Evolutionary conservation across 1,140 invertebrate genomes (phyloP), one percentile per base, ranked within the genome.

Genomic region (Drosophila nebulosa): DNA sequence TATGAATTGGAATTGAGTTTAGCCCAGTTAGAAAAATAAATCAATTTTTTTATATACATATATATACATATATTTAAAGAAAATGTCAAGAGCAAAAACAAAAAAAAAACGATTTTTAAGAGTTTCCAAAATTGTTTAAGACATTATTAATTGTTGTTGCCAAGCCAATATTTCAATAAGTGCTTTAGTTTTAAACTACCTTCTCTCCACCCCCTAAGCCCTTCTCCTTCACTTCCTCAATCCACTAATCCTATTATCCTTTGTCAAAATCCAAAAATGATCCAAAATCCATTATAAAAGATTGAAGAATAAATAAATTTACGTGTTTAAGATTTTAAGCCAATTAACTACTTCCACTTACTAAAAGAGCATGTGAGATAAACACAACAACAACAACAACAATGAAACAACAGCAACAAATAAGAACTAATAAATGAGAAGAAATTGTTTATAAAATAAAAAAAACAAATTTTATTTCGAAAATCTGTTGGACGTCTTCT

Each of bases 381-480:
- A 46, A 46, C 39, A 21, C 39, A 46, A 42, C 36, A 42, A 30
- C 27, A 46, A 21, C 16, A 46, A n/a, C 39, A 46, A 46, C 39
- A 46, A 42, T 42, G 16, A 18, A 46, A 10, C 39, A 46, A 21
- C 27, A 30, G 27, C 7, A 30, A 30, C 39, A 26, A 55, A 30
- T 18, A 30, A 55, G 24, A 30, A 55, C 26, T 26, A 46, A 46
- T 46, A 21, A 18, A 46, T 46, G 39, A 46, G 16, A 70, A 61
- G 64, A 70, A 74, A 55, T 55, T 55, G 27, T 30, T 30, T 86
- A 86, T 74, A 86, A 85, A 69, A 86, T 78, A 86, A 30, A 86
- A 78, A 78, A 86, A 81, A 86, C 74, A 65, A 55, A 66, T 64
- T 85, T 85, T 85, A 85, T 85, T 85, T 88, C 61, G 42, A 77